Base-by-base conservation (phyloP, 2,888 invertebrate species). In the Lathronympha strigana region DNA sequence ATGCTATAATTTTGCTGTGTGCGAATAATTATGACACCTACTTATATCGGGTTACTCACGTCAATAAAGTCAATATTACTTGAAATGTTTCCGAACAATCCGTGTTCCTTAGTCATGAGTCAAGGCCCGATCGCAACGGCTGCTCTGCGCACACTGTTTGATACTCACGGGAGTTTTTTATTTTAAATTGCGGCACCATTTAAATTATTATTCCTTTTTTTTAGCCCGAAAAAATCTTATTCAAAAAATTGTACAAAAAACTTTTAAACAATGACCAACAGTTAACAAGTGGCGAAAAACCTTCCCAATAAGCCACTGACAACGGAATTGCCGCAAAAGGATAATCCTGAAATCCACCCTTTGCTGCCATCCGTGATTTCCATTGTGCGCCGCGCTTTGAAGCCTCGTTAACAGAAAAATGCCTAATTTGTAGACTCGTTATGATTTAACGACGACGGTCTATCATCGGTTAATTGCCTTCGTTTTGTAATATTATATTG, bases 311-410 rank as follows among this genome's bases (percentile, higher is more conserved):
- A 57, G 71, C 69, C 70, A 71, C 69, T 71, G 72, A 68, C 51
- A 33, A 53, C 61, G 68, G 75, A 73, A 75, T 76, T 75, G 69
- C 75, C 70, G 71, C 69, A 64, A 74, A 70, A 66, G 69, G 74
- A 76, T 76, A 72, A 75, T 76, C 75, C 73, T 69, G 68, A 66
- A 72, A 72, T 71, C 69, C 55, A 61, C 71, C 68, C 72, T 75
- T 69, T 69, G 15, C 53, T 66, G 40, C 53, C 25, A 13, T 49
- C 63, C 28, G 60, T 53, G 62, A 66, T 49, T 60, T 66, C 50
- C 66, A 61, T 66, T 66, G 66, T 66, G 45, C 47, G 36, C 36
- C 45, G 25, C 43, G 54, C 53, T 63, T 60, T 63, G 63, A 40
- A 33, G 33, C 28, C 63, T 67, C 63, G 58, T 54, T 67, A 58